Percentiles rank a stretch among this genome's conserved stretches.
These are phyloP conservation scores for Lagria hirta DNA, from an alignment of 2,888 invertebrate species.

Conservation along the genomic window DNA sequence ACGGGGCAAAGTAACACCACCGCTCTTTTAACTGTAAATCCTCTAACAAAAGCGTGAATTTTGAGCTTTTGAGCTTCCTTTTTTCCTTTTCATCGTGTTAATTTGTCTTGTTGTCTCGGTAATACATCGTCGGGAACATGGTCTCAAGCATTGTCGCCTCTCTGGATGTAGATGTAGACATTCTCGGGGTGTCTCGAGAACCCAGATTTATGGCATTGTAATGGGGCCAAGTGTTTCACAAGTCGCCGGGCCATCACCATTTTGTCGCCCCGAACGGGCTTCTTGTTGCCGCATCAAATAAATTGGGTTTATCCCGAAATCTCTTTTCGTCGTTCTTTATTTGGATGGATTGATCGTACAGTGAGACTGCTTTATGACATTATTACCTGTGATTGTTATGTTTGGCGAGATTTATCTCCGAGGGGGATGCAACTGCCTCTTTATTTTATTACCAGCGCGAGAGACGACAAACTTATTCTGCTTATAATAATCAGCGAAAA, in stretches of 20 bases:
- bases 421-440: constrained; percentile 17
- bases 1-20: too few relatives aligned
- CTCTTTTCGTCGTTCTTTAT: constrained; percentile 39
- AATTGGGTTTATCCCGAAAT: constrained; percentile 49
- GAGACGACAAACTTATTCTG: too few relatives aligned
- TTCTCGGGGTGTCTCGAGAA: constrained; percentile 45
- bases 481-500: too few relatives aligned
- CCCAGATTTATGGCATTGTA: constrained; percentile 63
- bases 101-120: constrained; percentile 48
- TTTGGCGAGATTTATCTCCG: constrained; percentile 47
- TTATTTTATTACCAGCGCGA: constrained; percentile 19
- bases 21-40: too few relatives aligned
- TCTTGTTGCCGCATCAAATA: constrained; percentile 54
- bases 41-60: too few relatives aligned
- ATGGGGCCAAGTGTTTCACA: constrained; percentile 65
- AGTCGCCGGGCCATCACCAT: constrained; percentile 63
- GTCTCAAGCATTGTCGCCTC: constrained; percentile 32
- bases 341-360: constrained; percentile 44
- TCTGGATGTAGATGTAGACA: constrained; percentile 50
- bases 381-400: constrained; percentile 56
- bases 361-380: constrained; percentile 51
- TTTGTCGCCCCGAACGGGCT: constrained; percentile 57
- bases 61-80: too few relatives aligned
- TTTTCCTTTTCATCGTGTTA: constrained; percentile 28
- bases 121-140: constrained; percentile 48